A percentile compares a stretch with the other conserved stretches of the same genome.
Conservation (phyloP, 2,797 vertebrate species). For the Cephalopachus bancanus region DNA sequence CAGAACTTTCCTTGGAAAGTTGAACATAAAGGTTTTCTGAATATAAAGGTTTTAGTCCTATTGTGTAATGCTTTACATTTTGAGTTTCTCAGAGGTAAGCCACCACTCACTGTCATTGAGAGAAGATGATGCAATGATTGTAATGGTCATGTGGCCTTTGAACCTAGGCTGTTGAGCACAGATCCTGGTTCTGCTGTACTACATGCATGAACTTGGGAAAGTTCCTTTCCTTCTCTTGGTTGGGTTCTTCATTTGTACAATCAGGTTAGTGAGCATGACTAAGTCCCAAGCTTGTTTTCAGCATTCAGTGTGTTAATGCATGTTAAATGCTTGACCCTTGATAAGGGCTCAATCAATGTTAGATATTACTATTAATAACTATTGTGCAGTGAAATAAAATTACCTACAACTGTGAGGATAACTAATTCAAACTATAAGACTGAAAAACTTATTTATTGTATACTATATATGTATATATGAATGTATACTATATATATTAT, state of each 20-base stretch:
- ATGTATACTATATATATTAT: too few relatives aligned
- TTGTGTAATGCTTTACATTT: neutral
- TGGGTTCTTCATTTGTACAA: slow-evolving; percentile 30
- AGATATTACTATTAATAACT: neutral
- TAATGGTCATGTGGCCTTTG: neutral
- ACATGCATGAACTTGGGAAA: neutral
- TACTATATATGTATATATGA: neutral
- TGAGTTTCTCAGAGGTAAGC: neutral
- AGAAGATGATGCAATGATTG: neutral
- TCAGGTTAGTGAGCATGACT: neutral
- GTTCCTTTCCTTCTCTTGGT: neutral
- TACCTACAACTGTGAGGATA: neutral
- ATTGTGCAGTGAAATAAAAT: slow-evolving; percentile 4
- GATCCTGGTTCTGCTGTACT: neutral
- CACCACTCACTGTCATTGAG: neutral
- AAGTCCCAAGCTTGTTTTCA: neutral
- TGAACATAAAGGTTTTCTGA: slow-evolving; percentile 7
- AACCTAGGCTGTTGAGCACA: neutral
- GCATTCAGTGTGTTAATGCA: neutral
- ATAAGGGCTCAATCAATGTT: slow-evolving; percentile 3
- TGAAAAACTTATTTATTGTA: neutral
- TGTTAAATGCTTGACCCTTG: neutral
- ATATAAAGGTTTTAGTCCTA: neutral
- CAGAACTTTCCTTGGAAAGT: neutral
- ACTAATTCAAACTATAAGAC: slow-evolving; percentile 13